Evolutionary conservation across 2,113 vertebrate species (phyloP), one percentile per base, ranked within the genome.

Genomic region (Gadus chalcogrammus): DNA sequence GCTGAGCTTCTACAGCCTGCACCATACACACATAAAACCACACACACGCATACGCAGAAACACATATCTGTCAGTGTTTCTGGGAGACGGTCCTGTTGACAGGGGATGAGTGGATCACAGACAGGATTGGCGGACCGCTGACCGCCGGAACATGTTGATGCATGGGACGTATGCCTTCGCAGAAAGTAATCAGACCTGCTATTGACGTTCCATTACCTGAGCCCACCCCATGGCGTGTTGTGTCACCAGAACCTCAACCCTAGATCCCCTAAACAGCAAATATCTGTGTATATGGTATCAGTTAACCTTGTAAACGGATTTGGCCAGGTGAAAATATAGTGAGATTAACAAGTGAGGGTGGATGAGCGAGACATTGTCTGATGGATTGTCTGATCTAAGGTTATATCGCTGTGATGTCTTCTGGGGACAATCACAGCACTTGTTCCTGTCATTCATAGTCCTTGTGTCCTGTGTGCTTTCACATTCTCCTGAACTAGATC

Each of bases 1-100:
- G 85, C 74, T 82, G 76, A 68, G 78, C 90, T 67, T 24, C 73
- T 68, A 76, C 70, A 17, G 64, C 85, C 93, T 76, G 90, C 17
- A 5, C 22, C 58, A 27, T 22, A 67, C 38, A 52, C 64, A 67
- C 20, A 65, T 38, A 65, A 38, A 52, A n/a, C 15, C 64, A 42
- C 5, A 42, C 12, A 31, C 5, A 35, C 31, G 6, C 31, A 35
- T 1, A 42, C 31, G 35, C 31, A 65, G 28, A 64, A 4, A 31
- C 5, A 35, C 62, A 65, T 4, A 15, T 4, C 17, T 48, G 15
- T 76, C 7, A 61, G 42, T 70, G 24, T 24, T 67, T 62, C 48
- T 59, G 55, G 15, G 35, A 53, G 2, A 61, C 61, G 27, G 64
- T 52, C 64, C 71, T 68, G 69, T 70, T 58, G 77, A 84, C 27